A percentile compares a stretch with the other conserved stretches of the same genome.
These are phyloP conservation scores for Andrena fulva DNA, from an alignment of 2,888 invertebrate species.

Conservation along the genomic window DNA sequence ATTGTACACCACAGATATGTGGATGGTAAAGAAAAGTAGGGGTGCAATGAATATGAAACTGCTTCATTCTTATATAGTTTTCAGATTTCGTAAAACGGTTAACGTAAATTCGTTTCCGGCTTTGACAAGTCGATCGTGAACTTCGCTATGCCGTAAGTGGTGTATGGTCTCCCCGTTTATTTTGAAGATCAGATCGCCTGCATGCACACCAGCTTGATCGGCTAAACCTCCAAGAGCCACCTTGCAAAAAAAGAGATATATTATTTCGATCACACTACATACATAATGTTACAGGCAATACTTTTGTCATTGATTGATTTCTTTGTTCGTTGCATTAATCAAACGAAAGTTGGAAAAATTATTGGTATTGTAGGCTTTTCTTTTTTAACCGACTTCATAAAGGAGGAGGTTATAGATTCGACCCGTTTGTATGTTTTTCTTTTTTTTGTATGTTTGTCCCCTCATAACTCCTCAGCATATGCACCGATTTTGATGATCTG, in stretches of 20 bases:
- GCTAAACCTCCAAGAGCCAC: slow-evolving; percentile 70
- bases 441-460: too few relatives aligned
- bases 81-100: slow-evolving; percentile 59
- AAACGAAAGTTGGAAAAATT: too few relatives aligned
- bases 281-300: too few relatives aligned
- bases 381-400: too few relatives aligned
- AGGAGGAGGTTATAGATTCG: too few relatives aligned
- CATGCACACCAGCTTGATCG: slow-evolving; percentile 65
- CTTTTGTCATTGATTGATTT: too few relatives aligned
- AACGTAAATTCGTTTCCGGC: slow-evolving; percentile 66
- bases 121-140: slow-evolving; percentile 58
- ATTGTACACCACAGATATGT: neutral
- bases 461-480: too few relatives aligned
- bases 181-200: slow-evolving; percentile 69
- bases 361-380: too few relatives aligned
- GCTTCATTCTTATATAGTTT: slow-evolving; percentile 46
- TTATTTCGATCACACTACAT: neutral
- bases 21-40: neutral
- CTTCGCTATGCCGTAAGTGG: slow-evolving; percentile 66
- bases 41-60: neutral
- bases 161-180: slow-evolving; percentile 67
- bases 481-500: too few relatives aligned
- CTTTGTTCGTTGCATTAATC: too few relatives aligned
- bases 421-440: too few relatives aligned
- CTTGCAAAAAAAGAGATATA: slow-evolving; percentile 43